These are phyloP conservation scores for Hemistola chrysoprasaria DNA, from an alignment of 2,888 invertebrate genomes.

Conservation along the genomic window DNA sequence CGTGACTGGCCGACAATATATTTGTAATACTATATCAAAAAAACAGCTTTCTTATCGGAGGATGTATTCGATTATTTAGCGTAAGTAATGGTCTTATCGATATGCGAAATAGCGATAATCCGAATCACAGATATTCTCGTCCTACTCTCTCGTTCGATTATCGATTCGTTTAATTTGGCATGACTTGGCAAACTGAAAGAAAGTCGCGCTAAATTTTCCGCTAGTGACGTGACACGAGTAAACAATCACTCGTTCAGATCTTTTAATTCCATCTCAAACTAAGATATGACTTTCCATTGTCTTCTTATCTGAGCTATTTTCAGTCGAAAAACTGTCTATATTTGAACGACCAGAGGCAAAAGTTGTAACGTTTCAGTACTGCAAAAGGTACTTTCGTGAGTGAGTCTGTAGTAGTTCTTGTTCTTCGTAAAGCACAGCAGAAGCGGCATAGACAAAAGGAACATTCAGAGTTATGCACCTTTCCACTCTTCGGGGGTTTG, in stretches of 20 bases:
- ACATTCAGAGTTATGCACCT: constrained; percentile 63
- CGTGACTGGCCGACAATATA: constrained; percentile 20
- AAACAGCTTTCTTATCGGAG: constrained; percentile 16
- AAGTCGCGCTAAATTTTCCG: constrained; percentile 34
- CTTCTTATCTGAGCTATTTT: constrained; percentile 37
- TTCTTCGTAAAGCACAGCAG: constrained; percentile 61
- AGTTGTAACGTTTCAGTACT: constrained; percentile 71
- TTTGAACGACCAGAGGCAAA: constrained; percentile 72
- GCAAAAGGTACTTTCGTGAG: constrained; percentile 63
- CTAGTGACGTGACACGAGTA: constrained; percentile 34
- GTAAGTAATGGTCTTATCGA: constrained; percentile 17
- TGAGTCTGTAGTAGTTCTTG: constrained; percentile 61
- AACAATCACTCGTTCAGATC: constrained; percentile 32
- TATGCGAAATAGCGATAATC: constrained; percentile 5
- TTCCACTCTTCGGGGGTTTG: constrained; percentile 57
- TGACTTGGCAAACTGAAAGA: constrained; percentile 13
- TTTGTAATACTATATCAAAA: constrained; percentile 15
- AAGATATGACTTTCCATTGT: constrained; percentile 44
- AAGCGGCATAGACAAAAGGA: constrained; percentile 61
- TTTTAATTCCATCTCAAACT: constrained; percentile 41
- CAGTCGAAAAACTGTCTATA: constrained; percentile 59
- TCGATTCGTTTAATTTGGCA: constrained; percentile 8
- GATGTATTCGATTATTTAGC: constrained; percentile 18
- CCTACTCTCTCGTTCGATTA: not conserved
- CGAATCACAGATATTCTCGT: not conserved